Conservation (phyloP, 2,888 invertebrate species). For the Cryptus armator region DNA sequence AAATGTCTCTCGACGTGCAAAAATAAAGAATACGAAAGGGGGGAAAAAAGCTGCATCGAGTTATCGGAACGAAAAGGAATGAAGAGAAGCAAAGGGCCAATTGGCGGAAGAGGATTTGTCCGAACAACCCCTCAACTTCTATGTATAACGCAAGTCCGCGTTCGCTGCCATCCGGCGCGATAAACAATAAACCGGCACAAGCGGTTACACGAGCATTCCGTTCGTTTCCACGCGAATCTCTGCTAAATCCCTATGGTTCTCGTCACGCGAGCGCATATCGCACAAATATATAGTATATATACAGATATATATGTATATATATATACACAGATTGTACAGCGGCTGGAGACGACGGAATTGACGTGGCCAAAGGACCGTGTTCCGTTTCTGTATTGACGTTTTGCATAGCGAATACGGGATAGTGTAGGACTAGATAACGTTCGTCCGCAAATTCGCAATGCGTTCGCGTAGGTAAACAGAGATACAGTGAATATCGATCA, state of each 20-base stretch:
- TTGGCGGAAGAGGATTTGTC: slow-evolving; percentile 39
- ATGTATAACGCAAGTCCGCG: slow-evolving; percentile 11
- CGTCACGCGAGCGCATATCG: slow-evolving; percentile 33
- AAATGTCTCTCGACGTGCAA: not conserved
- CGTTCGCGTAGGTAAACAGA: slow-evolving; percentile 52
- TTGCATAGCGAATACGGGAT: slow-evolving; percentile 7
- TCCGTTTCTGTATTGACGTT: slow-evolving; percentile 18
- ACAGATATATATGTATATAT: no score
- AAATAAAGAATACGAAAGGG: not conserved
- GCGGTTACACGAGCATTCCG: not conserved
- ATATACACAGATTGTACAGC: slow-evolving; percentile 9
- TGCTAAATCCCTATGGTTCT: not conserved
- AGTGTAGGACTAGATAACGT: slow-evolving; percentile 59
- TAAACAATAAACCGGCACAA: slow-evolving; percentile 30
- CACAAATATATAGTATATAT: not conserved
- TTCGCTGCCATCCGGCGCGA: not conserved
- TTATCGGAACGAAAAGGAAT: slow-evolving; percentile 5
- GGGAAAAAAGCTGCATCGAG: slow-evolving; percentile 4
- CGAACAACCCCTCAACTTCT: slow-evolving; percentile 20
- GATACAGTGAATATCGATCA: slow-evolving; percentile 55
- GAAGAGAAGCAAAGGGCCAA: slow-evolving; percentile 33
- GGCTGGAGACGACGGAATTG: slow-evolving; percentile 54
- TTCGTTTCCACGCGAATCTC: not conserved
- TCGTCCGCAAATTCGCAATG: slow-evolving; percentile 57
- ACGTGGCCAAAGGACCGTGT: slow-evolving; percentile 44